phyloP scores from a whole-genome alignment of 2,797 vertebrate species.

The Tapera naevia region DNA sequence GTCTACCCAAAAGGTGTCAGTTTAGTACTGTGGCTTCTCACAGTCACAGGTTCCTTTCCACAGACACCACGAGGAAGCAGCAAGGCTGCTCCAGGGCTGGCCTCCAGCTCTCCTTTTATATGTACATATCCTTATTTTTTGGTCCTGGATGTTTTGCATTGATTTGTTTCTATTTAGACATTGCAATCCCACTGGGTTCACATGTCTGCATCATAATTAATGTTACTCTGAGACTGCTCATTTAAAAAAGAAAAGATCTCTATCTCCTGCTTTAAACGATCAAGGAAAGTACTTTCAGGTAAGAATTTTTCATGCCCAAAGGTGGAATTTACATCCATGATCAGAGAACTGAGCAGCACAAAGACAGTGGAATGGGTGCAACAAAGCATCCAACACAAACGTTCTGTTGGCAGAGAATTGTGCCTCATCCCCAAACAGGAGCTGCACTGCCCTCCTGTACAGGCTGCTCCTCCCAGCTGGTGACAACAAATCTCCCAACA shows the following conservation, averaged over 20 bases:
- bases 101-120: neutral
- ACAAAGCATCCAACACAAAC: neutral
- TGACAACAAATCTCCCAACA: neutral
- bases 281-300: neutral
- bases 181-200: neutral
- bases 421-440: neutral
- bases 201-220: neutral
- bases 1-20: neutral
- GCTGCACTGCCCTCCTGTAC: neutral
- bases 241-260: neutral
- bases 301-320: neutral
- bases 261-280: neutral
- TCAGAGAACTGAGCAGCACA: neutral
- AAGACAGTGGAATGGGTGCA: neutral
- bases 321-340: neutral
- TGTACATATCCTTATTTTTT: neutral
- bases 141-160: neutral
- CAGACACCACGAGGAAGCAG: fast-evolving
- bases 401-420: neutral
- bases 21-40: neutral
- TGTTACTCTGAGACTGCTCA: neutral
- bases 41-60: neutral
- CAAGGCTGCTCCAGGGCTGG: neutral
- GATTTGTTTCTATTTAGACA: neutral
- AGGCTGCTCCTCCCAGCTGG: neutral